Evolutionary conservation across 2,113 vertebrate genomes (phyloP).

Genomic region (Passerina amoena): DNA sequence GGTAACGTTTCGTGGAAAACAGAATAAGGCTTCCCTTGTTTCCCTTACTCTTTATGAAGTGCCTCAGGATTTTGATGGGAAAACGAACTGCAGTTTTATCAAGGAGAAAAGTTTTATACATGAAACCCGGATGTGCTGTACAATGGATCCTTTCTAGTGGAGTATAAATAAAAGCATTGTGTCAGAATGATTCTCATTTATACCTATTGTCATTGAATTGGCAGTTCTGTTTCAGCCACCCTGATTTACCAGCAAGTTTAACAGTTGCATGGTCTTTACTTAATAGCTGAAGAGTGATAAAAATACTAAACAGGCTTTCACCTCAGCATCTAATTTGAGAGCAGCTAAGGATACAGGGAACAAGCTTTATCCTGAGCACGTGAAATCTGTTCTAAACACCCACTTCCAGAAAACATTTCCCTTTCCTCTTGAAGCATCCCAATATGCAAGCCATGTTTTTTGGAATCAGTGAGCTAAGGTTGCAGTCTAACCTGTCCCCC

Average conservation of each 20-base stretch:
- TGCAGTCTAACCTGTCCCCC: background rate
- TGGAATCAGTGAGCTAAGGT: background rate
- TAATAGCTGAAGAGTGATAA: background rate
- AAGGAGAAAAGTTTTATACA: background rate
- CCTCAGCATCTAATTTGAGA: background rate
- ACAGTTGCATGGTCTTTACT: background rate
- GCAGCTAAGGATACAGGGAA: background rate
- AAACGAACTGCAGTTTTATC: constrained; percentile 50
- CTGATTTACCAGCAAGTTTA: background rate
- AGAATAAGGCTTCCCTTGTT: constrained; percentile 61
- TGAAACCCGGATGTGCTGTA: background rate
- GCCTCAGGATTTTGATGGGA: constrained; percentile 48
- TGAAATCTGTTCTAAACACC: background rate
- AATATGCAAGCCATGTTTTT: background rate
- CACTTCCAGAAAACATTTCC: background rate
- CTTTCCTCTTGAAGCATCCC: background rate
- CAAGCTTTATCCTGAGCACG: background rate
- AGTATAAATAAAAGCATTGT: constrained; percentile 32
- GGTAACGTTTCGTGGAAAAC: background rate
- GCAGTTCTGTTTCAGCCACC: background rate
- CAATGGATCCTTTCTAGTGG: constrained; percentile 31
- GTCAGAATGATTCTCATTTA: background rate
- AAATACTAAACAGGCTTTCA: background rate
- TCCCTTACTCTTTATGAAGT: constrained; percentile 34
- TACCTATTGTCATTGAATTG: background rate